Evolutionary conservation across 2,888 invertebrate genomes (phyloP).

Genomic region (Andrena minutula): DNA sequence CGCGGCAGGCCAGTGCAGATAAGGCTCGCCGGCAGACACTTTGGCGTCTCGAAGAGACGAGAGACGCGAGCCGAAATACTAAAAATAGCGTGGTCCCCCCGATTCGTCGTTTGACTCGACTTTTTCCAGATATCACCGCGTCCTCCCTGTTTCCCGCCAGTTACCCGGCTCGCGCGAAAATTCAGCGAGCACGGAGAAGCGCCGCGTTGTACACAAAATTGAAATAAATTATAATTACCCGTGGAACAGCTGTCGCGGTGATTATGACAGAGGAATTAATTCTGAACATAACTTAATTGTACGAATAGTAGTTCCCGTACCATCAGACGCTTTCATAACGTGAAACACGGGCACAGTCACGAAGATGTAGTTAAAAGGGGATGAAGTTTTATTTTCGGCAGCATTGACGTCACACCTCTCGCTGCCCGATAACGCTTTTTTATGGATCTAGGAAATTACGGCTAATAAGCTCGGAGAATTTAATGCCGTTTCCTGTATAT

Average conservation of each 20-base stretch:
- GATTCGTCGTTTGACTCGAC: constrained; percentile 16
- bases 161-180: too few relatives aligned
- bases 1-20: constrained; percentile 60
- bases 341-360: background rate
- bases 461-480: constrained; percentile 9
- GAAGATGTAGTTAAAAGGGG: background rate
- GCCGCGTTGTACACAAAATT: background rate
- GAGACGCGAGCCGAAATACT: constrained; percentile 51
- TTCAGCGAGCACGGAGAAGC: too few relatives aligned
- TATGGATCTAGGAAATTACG: constrained; percentile 14
- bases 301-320: background rate
- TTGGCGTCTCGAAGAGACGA: constrained; percentile 61
- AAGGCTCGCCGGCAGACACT: constrained; percentile 69
- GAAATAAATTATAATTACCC: background rate
- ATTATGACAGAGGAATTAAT: background rate
- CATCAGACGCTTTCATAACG: background rate
- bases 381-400: constrained; percentile 15
- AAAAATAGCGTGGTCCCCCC: constrained; percentile 62
- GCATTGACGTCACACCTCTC: constrained; percentile 10
- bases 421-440: constrained; percentile 11
- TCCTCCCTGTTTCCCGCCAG: too few relatives aligned
- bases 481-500: constrained; percentile 24
- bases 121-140: constrained; percentile 20
- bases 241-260: background rate
- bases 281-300: background rate